Evolutionary conservation across 2,113 vertebrate genomes (phyloP).

Genomic region (Axis porcinus): DNA sequence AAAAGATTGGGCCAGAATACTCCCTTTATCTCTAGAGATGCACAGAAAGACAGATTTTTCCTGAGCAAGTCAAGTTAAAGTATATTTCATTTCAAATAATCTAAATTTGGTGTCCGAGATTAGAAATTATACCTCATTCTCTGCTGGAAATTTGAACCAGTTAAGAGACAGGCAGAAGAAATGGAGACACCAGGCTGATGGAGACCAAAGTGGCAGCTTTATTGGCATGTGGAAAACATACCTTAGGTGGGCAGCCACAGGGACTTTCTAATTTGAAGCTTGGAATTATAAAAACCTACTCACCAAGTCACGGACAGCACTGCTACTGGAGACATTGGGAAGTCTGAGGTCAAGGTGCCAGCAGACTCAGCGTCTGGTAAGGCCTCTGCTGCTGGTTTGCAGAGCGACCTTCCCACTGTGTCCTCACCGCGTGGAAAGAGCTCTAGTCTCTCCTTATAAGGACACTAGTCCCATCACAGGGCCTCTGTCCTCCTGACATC

Average conservation of each 20-base stretch:
- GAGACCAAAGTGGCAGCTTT: neutral
- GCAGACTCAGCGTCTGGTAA: neutral
- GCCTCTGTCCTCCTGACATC: neutral
- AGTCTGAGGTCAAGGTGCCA: neutral
- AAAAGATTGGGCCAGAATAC: neutral
- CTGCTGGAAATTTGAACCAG: neutral
- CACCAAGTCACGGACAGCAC: neutral
- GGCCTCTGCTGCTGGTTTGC: neutral
- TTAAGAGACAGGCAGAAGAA: neutral
- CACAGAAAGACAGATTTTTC: neutral
- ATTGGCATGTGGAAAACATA: neutral
- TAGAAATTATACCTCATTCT: neutral
- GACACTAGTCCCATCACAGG: neutral
- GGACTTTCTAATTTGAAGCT: neutral
- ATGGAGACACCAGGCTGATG: neutral
- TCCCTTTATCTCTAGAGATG: neutral
- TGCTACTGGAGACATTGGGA: neutral
- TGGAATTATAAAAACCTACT: neutral
- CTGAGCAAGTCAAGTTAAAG: neutral
- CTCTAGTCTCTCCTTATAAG: neutral
- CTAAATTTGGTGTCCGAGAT: neutral
- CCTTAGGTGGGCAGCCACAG: neutral
- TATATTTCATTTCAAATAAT: neutral
- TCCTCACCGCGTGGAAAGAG: neutral
- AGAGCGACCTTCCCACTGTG: neutral